These are phyloP conservation scores for Meteorus sp. DNA, from an alignment of 1,140 invertebrate genomes.

Conservation along the genomic window DNA sequence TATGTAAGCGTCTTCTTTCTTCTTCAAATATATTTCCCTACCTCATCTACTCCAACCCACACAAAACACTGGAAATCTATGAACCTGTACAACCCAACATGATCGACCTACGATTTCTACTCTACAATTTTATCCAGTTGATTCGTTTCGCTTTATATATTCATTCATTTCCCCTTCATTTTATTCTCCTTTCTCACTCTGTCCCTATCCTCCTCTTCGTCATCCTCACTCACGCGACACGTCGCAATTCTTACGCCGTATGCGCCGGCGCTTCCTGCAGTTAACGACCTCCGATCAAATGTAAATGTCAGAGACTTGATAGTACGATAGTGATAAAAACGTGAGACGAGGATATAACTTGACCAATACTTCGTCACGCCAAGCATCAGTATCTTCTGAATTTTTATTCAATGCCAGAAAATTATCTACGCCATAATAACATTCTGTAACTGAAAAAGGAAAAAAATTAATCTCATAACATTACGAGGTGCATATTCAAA, in stretches of 20 bases:
- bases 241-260: conserved; percentile 16
- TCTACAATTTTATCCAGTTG: conserved; percentile 1
- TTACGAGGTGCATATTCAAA: no score
- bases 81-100: not conserved
- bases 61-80: not conserved
- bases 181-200: not conserved
- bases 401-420: no score
- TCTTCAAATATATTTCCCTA: no score
- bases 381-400: no score
- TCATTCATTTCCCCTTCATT: not conserved
- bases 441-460: no score
- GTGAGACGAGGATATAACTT: not conserved
- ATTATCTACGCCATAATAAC: not conserved
- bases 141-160: not conserved
- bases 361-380: no score
- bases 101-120: not conserved
- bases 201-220: not conserved
- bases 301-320: conserved; percentile 12
- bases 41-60: not conserved
- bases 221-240: conserved; percentile 3
- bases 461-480: no score
- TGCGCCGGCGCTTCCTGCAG: conserved; percentile 28
- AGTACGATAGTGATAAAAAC: not conserved
- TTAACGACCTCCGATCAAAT: conserved; percentile 29
- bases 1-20: no score